Conservation (phyloP, 1,140 invertebrate genomes). For the Antheraea mylitta region DNA sequence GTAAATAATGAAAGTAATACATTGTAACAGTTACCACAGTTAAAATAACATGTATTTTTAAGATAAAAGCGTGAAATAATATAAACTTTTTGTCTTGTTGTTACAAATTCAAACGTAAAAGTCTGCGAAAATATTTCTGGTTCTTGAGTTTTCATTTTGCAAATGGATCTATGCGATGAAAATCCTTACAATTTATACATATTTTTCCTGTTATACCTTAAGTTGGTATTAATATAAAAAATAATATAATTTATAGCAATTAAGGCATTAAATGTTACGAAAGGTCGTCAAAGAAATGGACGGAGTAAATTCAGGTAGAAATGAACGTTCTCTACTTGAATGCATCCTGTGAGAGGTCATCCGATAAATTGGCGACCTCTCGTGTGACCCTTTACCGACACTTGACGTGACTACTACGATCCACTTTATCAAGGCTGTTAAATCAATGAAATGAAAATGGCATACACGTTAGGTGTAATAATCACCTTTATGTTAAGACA, state of each 20-base stretch:
- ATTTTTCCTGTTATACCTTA: neutral
- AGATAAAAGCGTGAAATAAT: neutral
- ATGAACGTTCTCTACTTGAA: neutral
- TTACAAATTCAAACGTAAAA: neutral
- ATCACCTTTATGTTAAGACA: neutral
- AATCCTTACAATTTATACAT: neutral
- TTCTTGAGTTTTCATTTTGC: slow-evolving; percentile 1
- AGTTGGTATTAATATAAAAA: neutral
- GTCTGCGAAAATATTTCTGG: neutral
- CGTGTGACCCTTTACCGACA: neutral
- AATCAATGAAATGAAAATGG: neutral
- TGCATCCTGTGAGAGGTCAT: neutral
- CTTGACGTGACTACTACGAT: neutral
- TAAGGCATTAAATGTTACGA: neutral
- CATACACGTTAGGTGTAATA: neutral
- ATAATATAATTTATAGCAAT: neutral
- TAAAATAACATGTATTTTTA: neutral
- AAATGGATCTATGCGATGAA: neutral
- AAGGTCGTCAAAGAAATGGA: neutral
- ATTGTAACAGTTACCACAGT: neutral
- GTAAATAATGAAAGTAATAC: too few relatives aligned
- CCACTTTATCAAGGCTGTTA: neutral
- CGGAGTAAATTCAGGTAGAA: neutral
- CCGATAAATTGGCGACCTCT: neutral
- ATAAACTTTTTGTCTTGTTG: neutral